Evolutionary conservation across 1,140 invertebrate species (phyloP).

Genomic region (Phenacoccus solenopsis): DNA sequence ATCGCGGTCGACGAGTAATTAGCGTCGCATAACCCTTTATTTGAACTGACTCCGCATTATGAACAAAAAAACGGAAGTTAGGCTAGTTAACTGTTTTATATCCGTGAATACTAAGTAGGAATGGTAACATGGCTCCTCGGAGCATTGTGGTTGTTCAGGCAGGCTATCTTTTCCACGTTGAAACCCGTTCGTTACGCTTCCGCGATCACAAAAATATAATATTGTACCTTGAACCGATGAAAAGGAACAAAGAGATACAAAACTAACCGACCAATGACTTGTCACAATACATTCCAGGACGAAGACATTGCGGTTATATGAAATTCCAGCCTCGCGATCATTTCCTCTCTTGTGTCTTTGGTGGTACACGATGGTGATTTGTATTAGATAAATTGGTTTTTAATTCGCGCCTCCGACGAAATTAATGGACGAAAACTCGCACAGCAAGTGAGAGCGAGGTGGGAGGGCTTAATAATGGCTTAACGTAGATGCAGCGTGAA

Average conservation of each 20-base stretch:
- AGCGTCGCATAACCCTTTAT: conserved; percentile 1
- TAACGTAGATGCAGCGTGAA: too few species aligned
- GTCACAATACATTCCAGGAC: not conserved
- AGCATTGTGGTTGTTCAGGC: not conserved
- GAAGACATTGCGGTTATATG: too few species aligned
- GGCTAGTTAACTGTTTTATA: conserved; percentile 2
- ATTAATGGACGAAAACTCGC: too few species aligned
- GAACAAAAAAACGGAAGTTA: conserved; percentile 2
- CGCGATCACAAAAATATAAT: conserved; percentile 2
- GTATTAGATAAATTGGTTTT: too few species aligned
- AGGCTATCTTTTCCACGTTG: not conserved
- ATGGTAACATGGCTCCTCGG: not conserved
- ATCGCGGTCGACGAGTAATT: not conserved
- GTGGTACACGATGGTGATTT: too few species aligned
- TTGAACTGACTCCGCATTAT: not conserved
- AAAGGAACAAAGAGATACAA: not conserved
- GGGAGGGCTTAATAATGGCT: too few species aligned
- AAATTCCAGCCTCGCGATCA: too few species aligned
- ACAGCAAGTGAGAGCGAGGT: too few species aligned
- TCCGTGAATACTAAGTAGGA: conserved; percentile 1
- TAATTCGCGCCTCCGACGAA: too few species aligned
- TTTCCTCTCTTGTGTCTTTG: too few species aligned
- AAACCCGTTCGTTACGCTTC: not conserved
- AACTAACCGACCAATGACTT: not conserved
- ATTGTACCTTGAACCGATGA: not conserved